Percentiles rank a stretch among this genome's conserved stretches.
Conservation (phyloP, 1,140 invertebrate species). For the Ips typographus region DNA sequence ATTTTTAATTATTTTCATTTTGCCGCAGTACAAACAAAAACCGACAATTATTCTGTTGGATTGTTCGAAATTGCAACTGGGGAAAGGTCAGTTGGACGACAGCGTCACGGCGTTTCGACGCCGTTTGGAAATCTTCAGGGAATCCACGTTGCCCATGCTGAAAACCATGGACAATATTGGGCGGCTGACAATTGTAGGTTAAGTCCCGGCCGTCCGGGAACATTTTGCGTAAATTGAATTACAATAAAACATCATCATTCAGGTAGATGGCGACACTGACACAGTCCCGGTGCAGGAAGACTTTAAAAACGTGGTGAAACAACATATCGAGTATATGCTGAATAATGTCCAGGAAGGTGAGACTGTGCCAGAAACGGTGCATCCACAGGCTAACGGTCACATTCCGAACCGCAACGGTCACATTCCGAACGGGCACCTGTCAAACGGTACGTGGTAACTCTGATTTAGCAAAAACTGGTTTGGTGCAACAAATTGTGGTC, state of each 20-base stretch:
- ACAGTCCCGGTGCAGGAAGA: conserved; percentile 71
- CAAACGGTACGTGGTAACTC: background rate
- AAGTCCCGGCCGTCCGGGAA: too few species aligned
- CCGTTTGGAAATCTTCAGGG: conserved; percentile 80
- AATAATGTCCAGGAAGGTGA: conserved; percentile 34
- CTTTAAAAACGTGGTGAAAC: conserved; percentile 67
- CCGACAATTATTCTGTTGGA: conserved; percentile 78
- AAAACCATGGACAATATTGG: conserved; percentile 78
- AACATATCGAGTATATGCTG: conserved; percentile 62
- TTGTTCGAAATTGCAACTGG: conserved; percentile 83
- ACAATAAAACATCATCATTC: too few species aligned
- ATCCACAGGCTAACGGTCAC: conserved; percentile 40
- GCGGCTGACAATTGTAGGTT: conserved; percentile 72
- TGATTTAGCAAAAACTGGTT: too few species aligned
- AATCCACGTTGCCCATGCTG: conserved; percentile 83
- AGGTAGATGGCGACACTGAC: conserved; percentile 82
- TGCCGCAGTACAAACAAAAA: conserved; percentile 74
- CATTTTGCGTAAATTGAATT: too few species aligned
- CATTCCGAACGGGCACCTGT: conserved; percentile 31
- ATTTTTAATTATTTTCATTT: too few species aligned
- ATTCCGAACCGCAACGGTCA: conserved; percentile 40
- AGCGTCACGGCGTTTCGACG: conserved; percentile 79
- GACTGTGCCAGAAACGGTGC: background rate
- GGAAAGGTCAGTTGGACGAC: conserved; percentile 77
- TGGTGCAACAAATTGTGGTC: too few species aligned